Evolutionary conservation across 2,113 vertebrate species (phyloP), one percentile per base, ranked within the genome.

Genomic region (Oryzias celebensis): DNA sequence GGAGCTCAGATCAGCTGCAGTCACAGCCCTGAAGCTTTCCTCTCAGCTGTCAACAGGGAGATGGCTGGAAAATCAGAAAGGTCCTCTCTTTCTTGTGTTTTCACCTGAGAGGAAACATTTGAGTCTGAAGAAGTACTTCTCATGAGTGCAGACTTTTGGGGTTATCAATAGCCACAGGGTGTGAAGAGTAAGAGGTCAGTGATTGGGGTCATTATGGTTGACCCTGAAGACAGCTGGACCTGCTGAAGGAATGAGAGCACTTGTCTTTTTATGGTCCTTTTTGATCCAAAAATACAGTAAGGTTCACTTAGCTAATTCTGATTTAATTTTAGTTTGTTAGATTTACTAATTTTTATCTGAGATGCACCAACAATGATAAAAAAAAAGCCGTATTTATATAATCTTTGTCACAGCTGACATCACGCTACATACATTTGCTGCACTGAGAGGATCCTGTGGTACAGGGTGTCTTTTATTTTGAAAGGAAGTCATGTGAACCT

Each of bases 121-220:
- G 41, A 20, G 48, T n/a, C 53, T 56, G 80, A 80, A 71, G 63
- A 51, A 66, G 44, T 68, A 52, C 50, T 73, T 67, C 23, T 65
- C 57, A 65, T 60, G 51, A 73, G 75, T 15, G 58, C 68, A 73
- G 64, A 64, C 60, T 74, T 60, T 57, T 26, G 15, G 54, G 64
- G 75, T 85, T 83, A 88, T 87, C 85, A 88, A 82, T 86, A 85
- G 85, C 78, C 20, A 14, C 5, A 14, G 48, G 57, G 53, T 69
- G 48, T 66, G 22, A 42, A 65, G 62, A 57, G 86, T n/a, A 42
- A 62, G 62, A 56, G 86, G 86, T 85, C 82, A 80, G 57, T 18
- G 72, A 55, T 17, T 10, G 64, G 55, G 36, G 69, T 62, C 69
- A 75, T 58, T 71, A 75, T 75, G 66, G 62, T 49, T 63, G 71